These are phyloP conservation scores for Stegostoma tigrinum DNA, from an alignment of 2,113 vertebrate species.

Conservation along the genomic window DNA sequence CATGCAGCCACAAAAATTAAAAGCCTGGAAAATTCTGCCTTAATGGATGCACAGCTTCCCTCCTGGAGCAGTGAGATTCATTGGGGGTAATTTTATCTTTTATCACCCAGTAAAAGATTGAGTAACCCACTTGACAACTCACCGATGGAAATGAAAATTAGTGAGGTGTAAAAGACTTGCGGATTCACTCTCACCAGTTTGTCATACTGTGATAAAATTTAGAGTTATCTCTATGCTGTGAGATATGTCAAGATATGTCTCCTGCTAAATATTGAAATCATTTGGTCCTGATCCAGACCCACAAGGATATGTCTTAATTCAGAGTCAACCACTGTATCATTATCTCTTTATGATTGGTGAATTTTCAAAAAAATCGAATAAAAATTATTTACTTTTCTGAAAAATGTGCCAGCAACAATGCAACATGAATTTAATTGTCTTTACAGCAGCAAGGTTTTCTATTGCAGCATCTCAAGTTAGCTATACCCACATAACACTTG, in stretches of 20 bases:
- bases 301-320: background rate
- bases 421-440: background rate
- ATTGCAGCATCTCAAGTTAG: background rate
- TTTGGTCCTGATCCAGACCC: background rate
- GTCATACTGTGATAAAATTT: background rate
- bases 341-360: background rate
- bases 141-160: background rate
- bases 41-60: background rate
- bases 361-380: too few relatives aligned
- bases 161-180: background rate
- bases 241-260: background rate
- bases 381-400: background rate
- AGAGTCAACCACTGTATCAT: background rate
- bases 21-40: background rate
- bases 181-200: background rate
- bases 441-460: background rate
- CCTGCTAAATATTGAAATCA: background rate
- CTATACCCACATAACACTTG: too few relatives aligned
- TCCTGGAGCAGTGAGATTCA: background rate
- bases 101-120: background rate
- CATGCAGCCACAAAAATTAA: background rate
- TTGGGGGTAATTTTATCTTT: background rate
- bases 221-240: background rate
- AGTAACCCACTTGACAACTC: background rate
- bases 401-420: background rate